These are phyloP conservation scores for Dascyllus trimaculatus DNA, from an alignment of 2,113 vertebrate genomes.

Conservation along the genomic window DNA sequence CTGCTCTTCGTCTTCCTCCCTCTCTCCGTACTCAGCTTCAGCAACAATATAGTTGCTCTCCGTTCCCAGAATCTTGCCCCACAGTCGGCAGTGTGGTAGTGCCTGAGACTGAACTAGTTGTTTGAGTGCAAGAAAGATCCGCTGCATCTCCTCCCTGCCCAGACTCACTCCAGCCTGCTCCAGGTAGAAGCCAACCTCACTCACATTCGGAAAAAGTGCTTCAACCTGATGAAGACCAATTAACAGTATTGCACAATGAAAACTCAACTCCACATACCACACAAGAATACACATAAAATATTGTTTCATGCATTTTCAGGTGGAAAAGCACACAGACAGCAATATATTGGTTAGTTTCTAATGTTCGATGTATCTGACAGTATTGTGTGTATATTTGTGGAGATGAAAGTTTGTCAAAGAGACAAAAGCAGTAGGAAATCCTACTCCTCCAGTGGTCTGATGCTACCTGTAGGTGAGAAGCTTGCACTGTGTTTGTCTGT, in stretches of 20 bases:
- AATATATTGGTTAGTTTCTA: too few species aligned
- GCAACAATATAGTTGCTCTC: conserved; percentile 92
- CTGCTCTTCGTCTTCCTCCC: conserved; percentile 88
- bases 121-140: conserved; percentile 91
- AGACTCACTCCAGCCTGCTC: conserved; percentile 93
- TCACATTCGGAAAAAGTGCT: conserved; percentile 88
- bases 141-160: conserved; percentile 90
- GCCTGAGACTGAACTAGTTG: conserved; percentile 87
- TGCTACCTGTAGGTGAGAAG: too few species aligned
- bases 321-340: too few species aligned
- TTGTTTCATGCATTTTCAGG: background rate
- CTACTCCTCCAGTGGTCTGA: too few species aligned
- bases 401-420: too few species aligned
- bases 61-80: conserved; percentile 94
- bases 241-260: background rate
- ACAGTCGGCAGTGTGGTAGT: conserved; percentile 90
- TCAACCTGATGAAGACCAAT: conserved; percentile 81
- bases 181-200: conserved; percentile 91
- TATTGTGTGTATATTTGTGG: too few species aligned
- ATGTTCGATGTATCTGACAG: too few species aligned
- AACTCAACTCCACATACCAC: background rate
- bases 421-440: too few species aligned
- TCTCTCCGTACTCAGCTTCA: conserved; percentile 89
- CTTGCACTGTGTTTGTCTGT: too few species aligned
- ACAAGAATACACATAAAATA: background rate